These are phyloP conservation scores for Bergia puertoricense DNA, from an alignment of 92 coral and sea anemone genomes.

Conservation along the genomic window DNA sequence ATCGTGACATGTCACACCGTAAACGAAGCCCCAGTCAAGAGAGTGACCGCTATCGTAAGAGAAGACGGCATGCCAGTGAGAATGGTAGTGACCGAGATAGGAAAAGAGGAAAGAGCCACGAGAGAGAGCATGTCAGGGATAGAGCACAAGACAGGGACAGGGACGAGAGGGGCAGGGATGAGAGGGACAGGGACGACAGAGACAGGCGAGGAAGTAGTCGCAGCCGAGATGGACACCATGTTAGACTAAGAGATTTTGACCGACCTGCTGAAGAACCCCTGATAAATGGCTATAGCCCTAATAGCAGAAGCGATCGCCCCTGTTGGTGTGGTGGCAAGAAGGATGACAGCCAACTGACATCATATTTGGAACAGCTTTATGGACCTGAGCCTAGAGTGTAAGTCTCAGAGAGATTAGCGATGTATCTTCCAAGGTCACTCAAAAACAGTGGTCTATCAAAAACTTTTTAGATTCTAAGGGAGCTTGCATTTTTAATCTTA, in stretches of 20 bases:
- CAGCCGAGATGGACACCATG: neutral
- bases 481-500: no score
- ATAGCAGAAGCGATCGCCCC: neutral
- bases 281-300: constrained; percentile 16
- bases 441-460: no score
- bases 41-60: constrained; percentile 64
- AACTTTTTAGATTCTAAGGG: no score
- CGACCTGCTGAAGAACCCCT: constrained; percentile 7
- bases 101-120: constrained; percentile 42
- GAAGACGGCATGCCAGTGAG: constrained; percentile 82
- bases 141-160: neutral
- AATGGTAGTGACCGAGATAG: constrained; percentile 45
- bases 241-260: constrained; percentile 23
- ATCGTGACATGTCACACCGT: constrained; percentile 52
- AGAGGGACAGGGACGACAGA: constrained; percentile 34
- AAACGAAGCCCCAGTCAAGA: constrained; percentile 94
- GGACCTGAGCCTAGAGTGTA: constrained; percentile 80
- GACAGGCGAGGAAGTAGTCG: constrained; percentile 47
- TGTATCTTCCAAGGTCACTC: neutral
- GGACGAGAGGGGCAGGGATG: constrained; percentile 50
- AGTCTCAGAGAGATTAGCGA: constrained; percentile 34
- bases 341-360: constrained; percentile 43
- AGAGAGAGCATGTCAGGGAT: constrained; percentile 44
- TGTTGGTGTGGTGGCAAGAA: constrained; percentile 65
- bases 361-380: constrained; percentile 61